Evolutionary conservation across 1,140 invertebrate genomes (phyloP).

Genomic region (Triops cancriformis): DNA sequence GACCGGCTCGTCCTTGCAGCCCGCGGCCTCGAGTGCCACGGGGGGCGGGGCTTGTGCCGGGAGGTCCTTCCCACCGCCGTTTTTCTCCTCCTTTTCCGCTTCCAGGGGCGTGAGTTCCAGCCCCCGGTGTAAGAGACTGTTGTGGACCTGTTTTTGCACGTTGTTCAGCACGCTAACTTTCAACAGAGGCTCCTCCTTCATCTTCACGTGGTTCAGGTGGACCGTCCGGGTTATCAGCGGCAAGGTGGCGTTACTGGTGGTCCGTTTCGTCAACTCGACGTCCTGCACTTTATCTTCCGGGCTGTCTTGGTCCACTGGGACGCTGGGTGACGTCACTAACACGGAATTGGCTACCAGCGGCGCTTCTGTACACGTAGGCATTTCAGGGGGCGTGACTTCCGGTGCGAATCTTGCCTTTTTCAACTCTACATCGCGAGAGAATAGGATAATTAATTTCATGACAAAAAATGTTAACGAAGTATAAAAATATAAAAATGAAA

Average conservation of each 20-base stretch:
- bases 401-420: not conserved
- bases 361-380: not conserved
- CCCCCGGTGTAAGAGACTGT: not conserved
- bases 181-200: slow-evolving; percentile 31
- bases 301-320: not conserved
- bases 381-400: not conserved
- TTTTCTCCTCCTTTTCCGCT: slow-evolving; percentile 1
- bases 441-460: too few relatives aligned
- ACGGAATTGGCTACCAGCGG: not conserved
- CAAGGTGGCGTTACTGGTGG: too few relatives aligned
- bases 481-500: too few relatives aligned
- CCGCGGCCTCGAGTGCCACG: not conserved
- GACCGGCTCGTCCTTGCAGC: slow-evolving; percentile 16
- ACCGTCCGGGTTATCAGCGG: too few relatives aligned
- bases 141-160: slow-evolving; percentile 21
- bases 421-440: not conserved
- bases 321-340: not conserved
- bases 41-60: not conserved
- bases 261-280: too few relatives aligned
- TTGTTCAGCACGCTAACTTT: slow-evolving; percentile 29
- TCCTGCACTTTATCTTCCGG: slow-evolving; percentile 27
- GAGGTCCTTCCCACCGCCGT: not conserved
- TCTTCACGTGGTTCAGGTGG: slow-evolving; percentile 22
- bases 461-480: too few relatives aligned
- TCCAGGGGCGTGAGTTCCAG: not conserved